Base-by-base conservation (phyloP, 1,140 invertebrate species). In the Rhynchophorus ferrugineus region DNA sequence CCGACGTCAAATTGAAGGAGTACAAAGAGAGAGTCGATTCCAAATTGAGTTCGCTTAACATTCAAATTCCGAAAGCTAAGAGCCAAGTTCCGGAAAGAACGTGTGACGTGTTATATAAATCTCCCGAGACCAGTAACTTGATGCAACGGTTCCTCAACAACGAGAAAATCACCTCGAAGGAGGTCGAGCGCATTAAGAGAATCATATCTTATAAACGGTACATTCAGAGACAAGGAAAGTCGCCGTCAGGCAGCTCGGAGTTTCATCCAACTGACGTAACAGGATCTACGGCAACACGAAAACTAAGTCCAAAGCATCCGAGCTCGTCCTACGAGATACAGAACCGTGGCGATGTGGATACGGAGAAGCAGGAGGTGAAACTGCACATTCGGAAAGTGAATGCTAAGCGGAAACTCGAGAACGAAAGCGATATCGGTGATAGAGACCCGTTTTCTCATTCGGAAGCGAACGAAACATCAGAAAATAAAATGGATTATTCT, bases 121-220 rank as follows among this genome's bases (percentile, higher is more conserved):
- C 44, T 8, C 17, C 53, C 3, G 54, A 61, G 33, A 53, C 46
- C 33, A 33, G 47, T 18, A 42, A 47, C 16, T 45, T 66, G 21
- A 55, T 67, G 33, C 46, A 57, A 3, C 41, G 61, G 22, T 67
- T 67, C 34, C 36, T 67, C 5, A 60, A 62, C 20, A 58, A 57
- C 19, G 59, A 62, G 29, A 57, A 54, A 22, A 33, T 67, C 6
- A 59, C 47, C 5, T 2, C 41, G 11, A 55, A 53, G 1, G 65
- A 66, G 48, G 53, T 65, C 46, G 55, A 64, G 17, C 57, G 61
- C 41, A 57, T 67, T 20, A 57, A 56, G 33, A 49, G 60, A 52
- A 63, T 67, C 13, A 62, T 66, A 8, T 56, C 58, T 3, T 62
- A 61, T 33, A 66, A 67, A 35, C 49, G 60, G 35, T 54, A 56